Base-by-base conservation (phyloP, 1,140 invertebrate species). In the Leptinotarsa lineolata region DNA sequence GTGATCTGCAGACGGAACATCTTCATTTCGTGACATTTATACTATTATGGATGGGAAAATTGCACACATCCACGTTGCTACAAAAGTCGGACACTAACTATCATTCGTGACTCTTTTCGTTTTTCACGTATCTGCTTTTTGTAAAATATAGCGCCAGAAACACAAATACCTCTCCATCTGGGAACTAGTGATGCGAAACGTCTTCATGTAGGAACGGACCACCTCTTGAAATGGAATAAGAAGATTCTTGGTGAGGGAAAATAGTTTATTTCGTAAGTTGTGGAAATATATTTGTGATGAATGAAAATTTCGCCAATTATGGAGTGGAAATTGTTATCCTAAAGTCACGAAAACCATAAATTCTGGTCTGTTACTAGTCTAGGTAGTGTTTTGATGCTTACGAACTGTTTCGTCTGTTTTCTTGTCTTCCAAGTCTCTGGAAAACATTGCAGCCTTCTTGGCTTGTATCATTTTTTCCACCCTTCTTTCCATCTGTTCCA, bases 11-110 rank as follows among this genome's bases (percentile, higher is more conserved):
- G 61, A 63, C 61, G 13, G 21, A 63, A 63, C 61, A 63, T 63
- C 61, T 63, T 63, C 61, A 63, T 63, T 63, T 63, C 61, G 20
- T 63, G 48, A 63, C 61, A 21, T 63, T 63, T 63, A 63, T 63
- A 21, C 20, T 30, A 30, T 16, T 63, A 30, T 63, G 20, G 61
- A 22, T 20, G 61, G 61, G 20, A 63, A 63, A 30, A 63, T 30
- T 16, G 24, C 61, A 63, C 61, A 63, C 61, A 63, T 63, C 16
- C 61, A 30, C 20, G 20, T 30, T 63, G 20, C 48, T 54, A 54
- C 48, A 18, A 54, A 54, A 54, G 48, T 15, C 48, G n/a, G n/a
- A 54, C 16, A 18, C 48, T 54, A 54, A 54, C 48, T n/a, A 54
- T 54, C 48, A 54, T 16, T 54, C 48, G 48, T 54, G 48, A 54